These are phyloP conservation scores for Elysia crispata DNA, from an alignment of 2,888 invertebrate genomes.

Conservation along the genomic window DNA sequence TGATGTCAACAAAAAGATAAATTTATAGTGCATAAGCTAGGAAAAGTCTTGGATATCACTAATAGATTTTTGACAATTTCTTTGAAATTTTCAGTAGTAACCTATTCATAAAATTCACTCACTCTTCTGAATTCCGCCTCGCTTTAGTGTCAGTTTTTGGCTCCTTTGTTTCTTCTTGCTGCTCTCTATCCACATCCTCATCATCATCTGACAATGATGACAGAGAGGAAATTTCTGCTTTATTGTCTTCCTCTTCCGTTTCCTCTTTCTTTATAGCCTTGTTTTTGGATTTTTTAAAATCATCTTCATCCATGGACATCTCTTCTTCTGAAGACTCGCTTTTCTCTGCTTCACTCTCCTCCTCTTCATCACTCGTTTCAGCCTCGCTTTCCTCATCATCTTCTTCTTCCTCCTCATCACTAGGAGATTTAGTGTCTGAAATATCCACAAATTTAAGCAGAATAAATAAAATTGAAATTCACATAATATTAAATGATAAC, in stretches of 20 bases:
- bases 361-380: conserved; percentile 51
- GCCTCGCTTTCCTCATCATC: conserved; percentile 56
- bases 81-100: background rate
- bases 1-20: too few species aligned
- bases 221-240: conserved; percentile 29
- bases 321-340: conserved; percentile 55
- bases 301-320: conserved; percentile 51
- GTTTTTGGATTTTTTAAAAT: conserved; percentile 33
- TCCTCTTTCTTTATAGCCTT: background rate
- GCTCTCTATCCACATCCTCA: conserved; percentile 21
- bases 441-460: background rate
- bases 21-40: too few species aligned
- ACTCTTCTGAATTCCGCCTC: conserved; percentile 28
- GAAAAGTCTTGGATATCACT: too few species aligned
- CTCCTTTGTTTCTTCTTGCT: background rate
- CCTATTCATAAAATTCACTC: background rate
- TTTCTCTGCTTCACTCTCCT: conserved; percentile 54
- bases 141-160: too few species aligned
- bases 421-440: conserved; percentile 6
- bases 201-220: conserved; percentile 26
- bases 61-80: too few species aligned
- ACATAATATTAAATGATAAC: too few species aligned
- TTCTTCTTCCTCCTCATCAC: conserved; percentile 45
- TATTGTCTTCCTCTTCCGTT: conserved; percentile 15
- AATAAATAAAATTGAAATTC: too few species aligned